phyloP scores from a whole-genome alignment of 2,113 vertebrate genomes.

The Rhinichthys klamathensis region DNA sequence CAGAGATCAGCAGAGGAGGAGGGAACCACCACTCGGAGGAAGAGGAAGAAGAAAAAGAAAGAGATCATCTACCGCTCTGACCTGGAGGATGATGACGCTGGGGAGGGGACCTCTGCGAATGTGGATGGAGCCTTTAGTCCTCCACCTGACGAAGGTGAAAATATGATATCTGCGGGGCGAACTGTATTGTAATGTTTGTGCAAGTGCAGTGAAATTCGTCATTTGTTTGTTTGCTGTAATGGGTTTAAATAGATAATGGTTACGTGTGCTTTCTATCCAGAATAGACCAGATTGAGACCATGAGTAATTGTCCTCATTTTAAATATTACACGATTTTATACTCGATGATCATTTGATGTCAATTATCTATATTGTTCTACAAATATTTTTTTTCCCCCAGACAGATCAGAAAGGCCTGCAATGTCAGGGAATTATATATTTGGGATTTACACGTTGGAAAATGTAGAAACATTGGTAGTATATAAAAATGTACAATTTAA shows the following conservation, averaged over 20 bases:
- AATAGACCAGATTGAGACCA: neutral
- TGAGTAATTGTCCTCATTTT: neutral
- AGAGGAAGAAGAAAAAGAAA: constrained; percentile 78
- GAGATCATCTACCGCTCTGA: constrained; percentile 84
- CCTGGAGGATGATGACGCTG: constrained; percentile 75
- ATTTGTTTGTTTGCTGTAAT: constrained; percentile 1
- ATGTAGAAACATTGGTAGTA: too few relatives aligned
- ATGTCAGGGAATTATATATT: too few relatives aligned
- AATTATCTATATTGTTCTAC: neutral
- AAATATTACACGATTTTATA: neutral
- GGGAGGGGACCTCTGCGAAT: constrained; percentile 75
- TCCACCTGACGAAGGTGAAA: constrained; percentile 75
- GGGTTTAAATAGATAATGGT: neutral
- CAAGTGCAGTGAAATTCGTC: neutral
- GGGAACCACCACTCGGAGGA: constrained; percentile 74
- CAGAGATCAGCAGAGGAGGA: constrained; percentile 73
- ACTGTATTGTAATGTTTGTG: neutral
- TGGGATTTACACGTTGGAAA: too few relatives aligned
- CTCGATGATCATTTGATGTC: neutral
- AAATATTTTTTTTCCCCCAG: neutral
- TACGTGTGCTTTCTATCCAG: neutral
- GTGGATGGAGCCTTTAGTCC: constrained; percentile 79
- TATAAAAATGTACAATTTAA: too few relatives aligned
- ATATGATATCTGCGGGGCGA: neutral
- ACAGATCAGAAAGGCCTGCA: neutral